A percentile compares a stretch with the other conserved stretches of the same genome.
Evolutionary conservation across 1,140 invertebrate species (phyloP).

Genomic region (Drosophila sturtevanti): DNA sequence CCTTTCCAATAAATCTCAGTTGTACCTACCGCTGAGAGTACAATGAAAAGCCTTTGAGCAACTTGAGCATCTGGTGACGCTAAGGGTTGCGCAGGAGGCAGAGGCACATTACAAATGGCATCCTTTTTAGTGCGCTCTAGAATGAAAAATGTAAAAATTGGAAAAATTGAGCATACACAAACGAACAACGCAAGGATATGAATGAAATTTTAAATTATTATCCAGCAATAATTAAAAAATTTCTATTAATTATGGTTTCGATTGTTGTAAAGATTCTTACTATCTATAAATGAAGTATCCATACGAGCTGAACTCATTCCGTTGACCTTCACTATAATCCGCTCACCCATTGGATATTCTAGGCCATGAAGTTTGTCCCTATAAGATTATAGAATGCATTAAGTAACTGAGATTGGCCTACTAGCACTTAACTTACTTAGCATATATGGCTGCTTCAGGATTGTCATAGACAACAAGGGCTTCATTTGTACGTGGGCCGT

Average conservation of each 20-base stretch:
- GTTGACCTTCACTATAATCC: conserved; percentile 89
- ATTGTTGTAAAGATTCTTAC: conserved; percentile 37
- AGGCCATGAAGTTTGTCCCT: conserved; percentile 93
- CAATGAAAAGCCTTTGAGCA: conserved; percentile 80
- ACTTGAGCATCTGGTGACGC: conserved; percentile 87
- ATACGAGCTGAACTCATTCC: conserved; percentile 77
- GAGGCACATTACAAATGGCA: conserved; percentile 85
- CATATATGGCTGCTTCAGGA: conserved; percentile 90
- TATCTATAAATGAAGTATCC: conserved; percentile 80
- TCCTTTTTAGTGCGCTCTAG: conserved; percentile 78
- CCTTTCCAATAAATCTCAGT: too few relatives aligned
- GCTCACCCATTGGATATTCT: conserved; percentile 93
- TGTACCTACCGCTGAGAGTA: conserved; percentile 68
- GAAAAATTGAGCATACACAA: neutral
- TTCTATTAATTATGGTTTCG: neutral
- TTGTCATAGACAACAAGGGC: conserved; percentile 89
- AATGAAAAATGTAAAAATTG: neutral
- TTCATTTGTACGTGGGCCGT: conserved; percentile 78
- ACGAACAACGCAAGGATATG: neutral
- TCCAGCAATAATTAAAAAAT: neutral
- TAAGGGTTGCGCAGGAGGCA: conserved; percentile 89
- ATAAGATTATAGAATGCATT: conserved; percentile 43
- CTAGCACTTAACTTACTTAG: conserved; percentile 68
- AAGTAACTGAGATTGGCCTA: neutral
- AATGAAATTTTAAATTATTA: neutral